Conservation (phyloP, 1,140 invertebrate genomes). For the Cotesia chilonis region DNA sequence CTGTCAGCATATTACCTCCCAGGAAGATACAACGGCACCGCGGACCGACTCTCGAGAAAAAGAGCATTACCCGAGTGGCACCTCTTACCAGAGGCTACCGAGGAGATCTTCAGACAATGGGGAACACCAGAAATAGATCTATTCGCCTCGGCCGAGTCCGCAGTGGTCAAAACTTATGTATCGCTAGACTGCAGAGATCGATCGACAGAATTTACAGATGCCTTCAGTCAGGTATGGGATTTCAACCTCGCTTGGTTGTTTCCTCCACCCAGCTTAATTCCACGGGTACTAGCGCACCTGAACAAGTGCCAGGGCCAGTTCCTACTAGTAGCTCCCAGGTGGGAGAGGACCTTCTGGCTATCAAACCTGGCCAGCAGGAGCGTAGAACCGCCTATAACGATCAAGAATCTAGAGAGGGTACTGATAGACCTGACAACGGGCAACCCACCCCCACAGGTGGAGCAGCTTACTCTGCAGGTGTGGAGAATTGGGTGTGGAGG, state of each 20-base stretch:
- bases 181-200: constrained; percentile 44
- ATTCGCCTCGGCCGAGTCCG: constrained; percentile 51
- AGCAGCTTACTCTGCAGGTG: no score
- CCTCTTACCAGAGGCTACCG: constrained; percentile 43
- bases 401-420: not conserved
- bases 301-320: constrained; percentile 41
- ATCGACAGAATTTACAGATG: constrained; percentile 46
- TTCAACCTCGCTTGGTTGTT: constrained; percentile 56
- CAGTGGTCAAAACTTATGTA: constrained; percentile 48
- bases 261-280: constrained; percentile 54
- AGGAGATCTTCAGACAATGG: constrained; percentile 47
- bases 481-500: no score
- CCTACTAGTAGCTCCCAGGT: constrained; percentile 21
- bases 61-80: constrained; percentile 52
- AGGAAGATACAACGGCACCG: constrained; percentile 49
- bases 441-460: no score
- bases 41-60: constrained; percentile 48
- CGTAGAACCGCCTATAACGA: not conserved
- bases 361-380: constrained; percentile 4
- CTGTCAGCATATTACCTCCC: constrained; percentile 45
- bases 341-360: constrained; percentile 30
- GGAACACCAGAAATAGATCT: constrained; percentile 52
- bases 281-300: constrained; percentile 49
- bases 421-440: constrained; percentile 34
- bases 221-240: constrained; percentile 49